Evolutionary conservation across 2,888 invertebrate genomes (phyloP), one percentile per base, ranked within the genome.

Genomic region (Napeogenes sylphis): DNA sequence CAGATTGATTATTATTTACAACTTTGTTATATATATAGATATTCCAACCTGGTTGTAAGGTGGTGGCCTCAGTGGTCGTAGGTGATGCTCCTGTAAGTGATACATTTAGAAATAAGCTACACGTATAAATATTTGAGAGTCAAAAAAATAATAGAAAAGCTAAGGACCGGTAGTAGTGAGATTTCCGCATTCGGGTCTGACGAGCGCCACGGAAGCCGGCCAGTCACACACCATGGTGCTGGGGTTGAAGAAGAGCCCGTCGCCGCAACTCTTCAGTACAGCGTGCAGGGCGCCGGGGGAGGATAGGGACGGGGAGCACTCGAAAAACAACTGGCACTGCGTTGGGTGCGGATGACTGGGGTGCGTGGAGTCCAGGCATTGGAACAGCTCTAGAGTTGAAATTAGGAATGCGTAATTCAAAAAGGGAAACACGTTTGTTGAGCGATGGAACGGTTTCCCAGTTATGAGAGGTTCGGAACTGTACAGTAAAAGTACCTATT

Each of bases 321-420:
- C 94, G 76, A 93, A 92, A 84, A 94, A 96, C 75, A 92, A 87
- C 70, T 90, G 87, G 75, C 96, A 96, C 80, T 95, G 92, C 0
- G 83, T 90, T 0, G 93, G 92, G 80, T 93, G 93, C 13, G 92
- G 91, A 74, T 91, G 87, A 77, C 92, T 92, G 0, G 93, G 93
- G 13, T 87, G 85, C 30, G 30, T 30, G 30, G 51, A 51, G 74
- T 78, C 92, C 84, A 79, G 88, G 89, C 83, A 85, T 59, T 81
- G 78, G 72, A 82, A 81, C 0, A 79, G 72, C 35, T 78, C 84
- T 84, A 73, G 6, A 35, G 53, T 45, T 33, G 10, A 42, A 6
- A 10, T 42, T 42, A 42, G 10, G 12, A 42, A 10, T 10, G 42
- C 42, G 10, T 10, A 42, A 10, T 42, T 8, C 10, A 42, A 42